A percentile compares a stretch with the other conserved stretches of the same genome.
Conservation (phyloP, 92 coral and sea anemone species). For the Siderastrea radians region DNA sequence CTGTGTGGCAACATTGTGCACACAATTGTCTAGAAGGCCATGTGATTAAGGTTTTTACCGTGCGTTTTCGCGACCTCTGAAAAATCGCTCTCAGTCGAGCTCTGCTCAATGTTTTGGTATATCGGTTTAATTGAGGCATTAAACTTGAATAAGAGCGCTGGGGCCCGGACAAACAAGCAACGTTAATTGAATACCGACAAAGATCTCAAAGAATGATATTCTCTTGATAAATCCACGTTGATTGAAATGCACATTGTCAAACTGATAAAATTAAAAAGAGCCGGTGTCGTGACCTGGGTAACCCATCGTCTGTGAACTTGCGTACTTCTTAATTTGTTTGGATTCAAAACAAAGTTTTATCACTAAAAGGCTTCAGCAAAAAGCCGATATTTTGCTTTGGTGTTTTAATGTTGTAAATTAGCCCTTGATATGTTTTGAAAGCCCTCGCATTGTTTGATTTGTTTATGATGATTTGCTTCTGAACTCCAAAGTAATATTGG, state of each 20-base stretch:
- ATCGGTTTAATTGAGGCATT: slow-evolving; percentile 39
- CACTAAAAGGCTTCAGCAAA: slow-evolving; percentile 32
- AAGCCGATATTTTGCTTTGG: slow-evolving; percentile 41
- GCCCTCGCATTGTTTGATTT: slow-evolving; percentile 34
- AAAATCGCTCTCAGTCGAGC: not conserved
- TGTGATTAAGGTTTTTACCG: slow-evolving; percentile 5
- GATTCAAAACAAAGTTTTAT: slow-evolving; percentile 28
- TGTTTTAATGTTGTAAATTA: slow-evolving; percentile 3
- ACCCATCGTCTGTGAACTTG: not conserved
- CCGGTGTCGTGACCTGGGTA: slow-evolving; percentile 25
- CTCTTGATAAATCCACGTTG: slow-evolving; percentile 45
- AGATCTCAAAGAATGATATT: slow-evolving; percentile 34
- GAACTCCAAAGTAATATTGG: not conserved
- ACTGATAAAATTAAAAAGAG: slow-evolving; percentile 25
- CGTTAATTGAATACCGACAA: slow-evolving; percentile 55
- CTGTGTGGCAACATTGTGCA: slow-evolving; percentile 3
- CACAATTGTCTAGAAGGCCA: slow-evolving; percentile 27
- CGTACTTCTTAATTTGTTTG: slow-evolving; percentile 19
- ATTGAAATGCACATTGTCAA: slow-evolving; percentile 25
- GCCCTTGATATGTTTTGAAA: slow-evolving; percentile 19
- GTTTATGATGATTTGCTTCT: not conserved
- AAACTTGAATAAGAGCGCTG: slow-evolving; percentile 26
- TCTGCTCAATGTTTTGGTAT: slow-evolving; percentile 31
- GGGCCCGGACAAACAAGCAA: slow-evolving; percentile 25
- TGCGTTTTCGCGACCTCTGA: not conserved